Base-by-base conservation (phyloP, 2,888 invertebrate genomes). In the Apomyelois bistriatella region DNA sequence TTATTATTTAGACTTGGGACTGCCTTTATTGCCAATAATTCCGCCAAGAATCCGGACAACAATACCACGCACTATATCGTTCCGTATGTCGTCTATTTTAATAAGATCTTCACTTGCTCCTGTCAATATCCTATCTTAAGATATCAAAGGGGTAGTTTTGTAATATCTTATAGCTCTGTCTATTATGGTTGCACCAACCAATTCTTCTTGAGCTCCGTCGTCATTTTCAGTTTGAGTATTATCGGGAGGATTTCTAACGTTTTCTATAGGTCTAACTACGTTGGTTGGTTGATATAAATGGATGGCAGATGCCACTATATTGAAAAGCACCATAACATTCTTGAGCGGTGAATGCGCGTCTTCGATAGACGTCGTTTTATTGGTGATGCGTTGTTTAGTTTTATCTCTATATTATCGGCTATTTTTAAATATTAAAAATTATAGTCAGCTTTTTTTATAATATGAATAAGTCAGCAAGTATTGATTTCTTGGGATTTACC, bases 1-100 rank as follows among this genome's bases (percentile, higher is more conserved):
- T 46, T 46, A 46, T 32, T 46, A 46, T 46, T 46, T 46, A 8
- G 46, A 35, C 58, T 59, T 59, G 60, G 64, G 67, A 75, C 75
- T 71, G 70, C 55, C 59, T 53, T 66, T 73, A 73, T 75, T 75
- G 68, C 64, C 73, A 72, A 73, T 76, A 76, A 72, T 65, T 75
- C 66, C 64, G 54, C 62, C 65, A 59, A 50, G 58, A 58, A 58
- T 40, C 9, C 36, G 12, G 60, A 64, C 66, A 64, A 65, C 65
- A 68, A 68, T 64, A 53, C 55, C 47, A 49, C 56, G 22, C 22
- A 22, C 58, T 63, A 60, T 62, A 65, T 58, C 56, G 32, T 35
- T 32, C 52, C 53, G 32, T 38, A 48, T 53, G 48, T 43, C 56
- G 53, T 47, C 65, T 65, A 64, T 28, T 65, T 52, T 56, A 47